Base-by-base conservation (phyloP, 2,888 invertebrate genomes). In the Brenthis daphne region DNA sequence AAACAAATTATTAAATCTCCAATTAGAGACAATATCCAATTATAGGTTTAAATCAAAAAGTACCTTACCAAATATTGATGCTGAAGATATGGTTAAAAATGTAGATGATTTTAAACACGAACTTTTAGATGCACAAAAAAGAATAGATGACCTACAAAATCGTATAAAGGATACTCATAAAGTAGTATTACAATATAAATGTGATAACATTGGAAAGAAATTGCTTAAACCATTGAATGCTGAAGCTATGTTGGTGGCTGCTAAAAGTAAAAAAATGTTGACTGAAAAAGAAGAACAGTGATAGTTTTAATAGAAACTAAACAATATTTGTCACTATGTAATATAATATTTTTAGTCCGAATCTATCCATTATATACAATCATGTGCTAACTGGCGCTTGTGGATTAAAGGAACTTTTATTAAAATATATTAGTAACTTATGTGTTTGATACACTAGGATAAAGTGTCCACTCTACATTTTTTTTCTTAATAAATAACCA, bases 1-100 rank as follows among this genome's bases (percentile, higher is more conserved):
- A 55, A 87, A 88, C 53, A 87, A 89, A 80, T 72, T 90, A 53
- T 69, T 91, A 1, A 85, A 90, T 70, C 77, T 87, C 11, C 83
- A 86, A 69, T 78, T 91, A 0, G 85, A 88, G 61, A 84, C 83
- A 0, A 83, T 86, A 0, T 75, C 86, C 0, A 88, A 84, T 16
- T 83, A 79, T 55, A 83, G 81, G 58, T 84, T 85, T 50, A 91
- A 87, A 68, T 74, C 85, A 0, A 90, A 88, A 74, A 78, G 81
- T 51, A 50, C 77, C 0, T 37, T 84, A 1, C 79, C 86, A 0
- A 70, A 73, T 5, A 64, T 82, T 1, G 71, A 83, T 12, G 73
- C 80, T 1, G 79, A 82, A 1, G 80, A 82, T 13, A 75, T 73
- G 69, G 73, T 65, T 6, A 82, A 84, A n/a, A 86, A 88, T 16